Base-by-base conservation (phyloP, 2,113 vertebrate species). In the Eptesicus fuscus region DNA sequence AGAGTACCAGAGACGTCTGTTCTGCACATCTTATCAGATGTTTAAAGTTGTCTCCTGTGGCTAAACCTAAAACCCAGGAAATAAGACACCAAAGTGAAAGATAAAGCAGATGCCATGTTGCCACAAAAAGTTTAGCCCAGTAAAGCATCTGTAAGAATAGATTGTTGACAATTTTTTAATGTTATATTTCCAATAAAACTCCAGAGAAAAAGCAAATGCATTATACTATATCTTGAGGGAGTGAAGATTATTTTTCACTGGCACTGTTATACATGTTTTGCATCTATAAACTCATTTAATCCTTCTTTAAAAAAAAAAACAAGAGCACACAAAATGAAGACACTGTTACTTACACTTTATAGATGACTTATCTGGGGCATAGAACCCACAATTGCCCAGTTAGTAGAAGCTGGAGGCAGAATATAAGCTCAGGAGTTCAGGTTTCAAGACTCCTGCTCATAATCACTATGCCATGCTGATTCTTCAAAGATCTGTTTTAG, bases 31-130 rank as follows among this genome's bases (percentile, higher is more conserved):
- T 85, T 82, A 56, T 63, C 12, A 87, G 37, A 90, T 61, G 44
- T 78, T 47, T 89, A 71, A 84, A 42, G 8, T 30, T 85, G 35
- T 49, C 69, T 91, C 82, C 77, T 89, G 61, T 67, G 61, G 13
- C 74, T 82, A 83, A 77, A 78, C 47, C n/a, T 85, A 89, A 92
- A 91, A 91, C 18, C 23, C 42, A 80, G 49, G 53, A 96, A 95
- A 88, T 28, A 84, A 35, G 59, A 96, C 61, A 95, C 70, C 30
- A 83, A 74, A 85, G 53, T 2, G 37, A 59, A 83, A 83, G 17
- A 53, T 35, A 87, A 71, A 32, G 5, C 13, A 67, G 37, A 63
- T 77, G 16, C 9, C 40, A 65, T 4, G 1, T 61, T 83, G 25
- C 40, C 18, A 14, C 67, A 79, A 69, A 90, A 95, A 83, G 14